Base-by-base conservation (phyloP, 2,797 vertebrate genomes). In the Tragopan temminckii region DNA sequence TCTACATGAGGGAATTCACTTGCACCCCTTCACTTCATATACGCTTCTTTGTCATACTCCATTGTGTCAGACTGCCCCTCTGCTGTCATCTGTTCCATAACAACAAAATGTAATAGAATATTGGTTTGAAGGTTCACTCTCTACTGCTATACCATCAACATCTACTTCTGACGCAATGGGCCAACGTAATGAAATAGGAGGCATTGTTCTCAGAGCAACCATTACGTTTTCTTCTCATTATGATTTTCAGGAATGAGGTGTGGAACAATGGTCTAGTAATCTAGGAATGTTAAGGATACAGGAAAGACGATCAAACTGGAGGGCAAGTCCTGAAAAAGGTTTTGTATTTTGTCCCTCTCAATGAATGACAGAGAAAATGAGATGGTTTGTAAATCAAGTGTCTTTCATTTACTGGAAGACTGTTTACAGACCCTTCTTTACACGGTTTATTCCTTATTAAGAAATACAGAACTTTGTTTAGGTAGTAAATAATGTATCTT, bases 241-340 rank as follows among this genome's bases (percentile, higher is more conserved):
- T 42, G 18, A 38, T 62, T 67, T 42, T 70, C 38, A 85, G 48
- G 71, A 83, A 75, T 57, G 2, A 4, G 19, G 8, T 20, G 19
- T 12, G 6, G 3, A 10, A 3, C 8, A 8, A 9, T 23, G 59
- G 46, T 29, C 18, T 82, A 55, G 66, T 27, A 66, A 53, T 50
- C 35, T 20, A 33, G 25, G 53, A 63, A 5, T 2, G 16, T 21
- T 71, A 53, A 42, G 11, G 4, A 5, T 55, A 43, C 12, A 74
- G 11, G 27, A 77, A 88, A 55, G 35, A 58, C 8, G 69, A 48
- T 10, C 4, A 81, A 79, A 57, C 52, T 12, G 31, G 24, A 67
- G 70, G 45, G 35, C 4, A 9, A 23, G 0, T 2, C 2, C 27
- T n/a, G 9, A 46, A 59, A 76, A 83, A 43, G 0, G 0, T 40